phyloP scores from a whole-genome alignment of 1,140 invertebrate genomes.

The Vanessa tameamea region DNA sequence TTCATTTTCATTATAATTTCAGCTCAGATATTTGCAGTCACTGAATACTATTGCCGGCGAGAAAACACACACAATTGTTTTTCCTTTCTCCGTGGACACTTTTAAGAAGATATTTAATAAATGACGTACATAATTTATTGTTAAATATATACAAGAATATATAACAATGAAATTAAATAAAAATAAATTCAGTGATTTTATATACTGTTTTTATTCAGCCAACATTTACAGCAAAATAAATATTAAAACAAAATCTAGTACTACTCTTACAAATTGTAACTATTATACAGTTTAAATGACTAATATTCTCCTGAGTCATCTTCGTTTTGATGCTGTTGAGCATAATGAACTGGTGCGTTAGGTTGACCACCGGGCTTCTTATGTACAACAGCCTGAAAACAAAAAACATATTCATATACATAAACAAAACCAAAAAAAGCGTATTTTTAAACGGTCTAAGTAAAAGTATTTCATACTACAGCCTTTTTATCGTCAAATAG shows the following conservation, averaged over 20 bases:
- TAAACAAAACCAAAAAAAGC: background rate
- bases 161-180: background rate
- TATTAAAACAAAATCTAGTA: conserved; percentile 47
- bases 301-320: conserved; percentile 69
- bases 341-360: conserved; percentile 54
- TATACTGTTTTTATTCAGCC: conserved; percentile 37
- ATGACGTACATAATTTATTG: conserved; percentile 10
- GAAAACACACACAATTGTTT: conserved; percentile 56
- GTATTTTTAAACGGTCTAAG: too few relatives aligned
- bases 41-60: conserved; percentile 54
- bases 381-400: conserved; percentile 69
- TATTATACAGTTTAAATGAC: conserved; percentile 37
- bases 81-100: conserved; percentile 51
- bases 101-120: conserved; percentile 42
- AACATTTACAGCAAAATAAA: conserved; percentile 54
- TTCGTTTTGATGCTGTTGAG: conserved; percentile 56
- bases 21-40: conserved; percentile 61
- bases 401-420: background rate
- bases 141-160: too few relatives aligned
- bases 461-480: too few relatives aligned
- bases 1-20: conserved; percentile 34
- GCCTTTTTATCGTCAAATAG: too few relatives aligned
- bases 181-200: background rate
- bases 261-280: conserved; percentile 38
- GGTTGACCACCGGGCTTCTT: conserved; percentile 59